Percentiles rank a stretch among this genome's conserved stretches.
Evolutionary conservation across 2,797 vertebrate species (phyloP).

Genomic region (Galagoides demidoff): DNA sequence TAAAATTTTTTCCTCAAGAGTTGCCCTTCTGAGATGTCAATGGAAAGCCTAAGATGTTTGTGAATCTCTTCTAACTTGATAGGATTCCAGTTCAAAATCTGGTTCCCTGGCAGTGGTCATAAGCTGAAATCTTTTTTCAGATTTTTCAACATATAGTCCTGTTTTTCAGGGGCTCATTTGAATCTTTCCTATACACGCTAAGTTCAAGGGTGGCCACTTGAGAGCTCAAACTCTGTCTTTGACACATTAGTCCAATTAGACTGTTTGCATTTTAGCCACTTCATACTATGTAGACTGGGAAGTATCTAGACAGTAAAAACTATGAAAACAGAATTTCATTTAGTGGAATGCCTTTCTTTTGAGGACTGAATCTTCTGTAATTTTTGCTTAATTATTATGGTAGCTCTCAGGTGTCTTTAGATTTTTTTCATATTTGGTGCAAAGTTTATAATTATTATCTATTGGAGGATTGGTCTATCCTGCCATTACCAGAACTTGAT

Average conservation of each 20-base stretch:
- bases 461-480: not conserved
- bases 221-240: not conserved
- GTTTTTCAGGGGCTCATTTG: not conserved
- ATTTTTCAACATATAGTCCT: not conserved
- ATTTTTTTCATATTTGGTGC: not conserved
- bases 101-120: not conserved
- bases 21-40: not conserved
- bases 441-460: conserved; percentile 27
- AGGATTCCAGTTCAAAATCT: not conserved
- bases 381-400: conserved; percentile 38
- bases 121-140: conserved; percentile 10
- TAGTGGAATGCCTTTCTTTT: conserved; percentile 1
- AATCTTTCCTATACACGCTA: not conserved
- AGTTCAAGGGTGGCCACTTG: not conserved
- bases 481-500: conserved; percentile 12
- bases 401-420: not conserved
- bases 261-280: not conserved
- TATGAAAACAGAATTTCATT: conserved; percentile 15
- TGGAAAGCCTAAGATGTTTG: not conserved
- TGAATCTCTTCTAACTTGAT: not conserved
- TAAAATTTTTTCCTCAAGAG: not conserved
- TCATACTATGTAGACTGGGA: not conserved
- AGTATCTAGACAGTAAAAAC: not conserved
- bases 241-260: not conserved
- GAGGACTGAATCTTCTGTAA: not conserved